Evolutionary conservation across 2,888 invertebrate species (phyloP), one percentile per base, ranked within the genome.

Genomic region (Philereme transversata): DNA sequence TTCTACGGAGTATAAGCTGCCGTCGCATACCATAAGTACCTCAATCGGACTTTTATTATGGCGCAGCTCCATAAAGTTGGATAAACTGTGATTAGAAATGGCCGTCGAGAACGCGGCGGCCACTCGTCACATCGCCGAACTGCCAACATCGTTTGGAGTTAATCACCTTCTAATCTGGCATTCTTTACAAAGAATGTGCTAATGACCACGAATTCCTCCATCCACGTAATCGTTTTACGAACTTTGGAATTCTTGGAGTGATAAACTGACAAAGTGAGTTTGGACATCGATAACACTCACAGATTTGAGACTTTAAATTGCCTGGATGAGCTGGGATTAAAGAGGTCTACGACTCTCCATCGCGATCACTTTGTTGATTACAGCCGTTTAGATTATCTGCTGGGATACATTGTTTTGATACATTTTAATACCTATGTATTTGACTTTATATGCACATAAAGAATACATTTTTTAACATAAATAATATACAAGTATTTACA

Each of bases 101-200:
- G 54, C 38, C 51, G 7, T n/a, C 22, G 56, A 22, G 54, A 50
- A 60, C 56, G 51, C 44, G 22, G 22, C 22, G 22, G 22, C 7
- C 44, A 48, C 49, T 33, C 56, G 62, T 46, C 59, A 59, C 54
- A 49, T 41, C 51, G 5, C 40, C 35, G 33, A 49, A 38, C 56
- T 41, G 9, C 48, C 48, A 45, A 44, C 59, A 45, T 22, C 46
- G 56, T 50, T 56, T 35, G 36, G 7, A 48, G 48, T 40, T 52
- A 56, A 61, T 50, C 51, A 44, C 40, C 47, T 55, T 45, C 64
- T 67, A 65, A 69, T 69, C 69, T 58, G 58, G 48, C 62, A 67
- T 67, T 65, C 69, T 57, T 58, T 45, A 22, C 35, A 46, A 65
- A 64, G 67, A 67, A 69, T 62, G 67, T 60, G 64, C 62, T 67